Conservation (phyloP, 2,888 invertebrate genomes). For the Ceriagrion tenellum region DNA sequence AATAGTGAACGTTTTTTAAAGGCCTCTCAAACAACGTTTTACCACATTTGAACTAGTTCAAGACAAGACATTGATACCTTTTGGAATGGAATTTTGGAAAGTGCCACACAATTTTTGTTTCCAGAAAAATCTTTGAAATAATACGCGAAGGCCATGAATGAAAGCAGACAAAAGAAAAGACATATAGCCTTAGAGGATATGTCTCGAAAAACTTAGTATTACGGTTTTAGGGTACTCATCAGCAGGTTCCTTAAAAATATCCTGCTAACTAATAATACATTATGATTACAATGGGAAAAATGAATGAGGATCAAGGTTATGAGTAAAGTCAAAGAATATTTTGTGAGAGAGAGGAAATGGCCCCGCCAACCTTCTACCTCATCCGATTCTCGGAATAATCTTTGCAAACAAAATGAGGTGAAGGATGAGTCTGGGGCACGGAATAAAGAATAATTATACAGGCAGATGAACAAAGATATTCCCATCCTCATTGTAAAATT, state of each 20-base stretch:
- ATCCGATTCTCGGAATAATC: neutral
- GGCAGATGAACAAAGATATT: too few relatives aligned
- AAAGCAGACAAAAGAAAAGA: neutral
- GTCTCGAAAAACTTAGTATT: neutral
- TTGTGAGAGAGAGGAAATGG: neutral
- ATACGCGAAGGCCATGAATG: neutral
- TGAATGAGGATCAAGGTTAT: slow-evolving; percentile 1
- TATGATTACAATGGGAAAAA: neutral
- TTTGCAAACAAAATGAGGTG: neutral
- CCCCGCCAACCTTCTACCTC: neutral
- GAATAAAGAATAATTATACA: too few relatives aligned
- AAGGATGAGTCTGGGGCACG: neutral
- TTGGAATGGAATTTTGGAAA: too few relatives aligned
- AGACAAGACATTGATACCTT: too few relatives aligned
- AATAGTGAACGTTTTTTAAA: too few relatives aligned
- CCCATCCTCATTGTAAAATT: too few relatives aligned
- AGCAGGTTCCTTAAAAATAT: neutral
- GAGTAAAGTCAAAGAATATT: neutral
- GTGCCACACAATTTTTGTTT: neutral
- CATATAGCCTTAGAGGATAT: neutral
- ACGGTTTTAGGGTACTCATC: neutral
- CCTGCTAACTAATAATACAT: neutral
- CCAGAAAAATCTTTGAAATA: neutral
- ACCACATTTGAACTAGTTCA: too few relatives aligned
- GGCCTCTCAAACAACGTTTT: too few relatives aligned